Percentiles rank a stretch among this genome's conserved stretches.
These are phyloP conservation scores for Caenorhabditis angaria DNA, from an alignment of 2,888 invertebrate species.

Conservation along the genomic window DNA sequence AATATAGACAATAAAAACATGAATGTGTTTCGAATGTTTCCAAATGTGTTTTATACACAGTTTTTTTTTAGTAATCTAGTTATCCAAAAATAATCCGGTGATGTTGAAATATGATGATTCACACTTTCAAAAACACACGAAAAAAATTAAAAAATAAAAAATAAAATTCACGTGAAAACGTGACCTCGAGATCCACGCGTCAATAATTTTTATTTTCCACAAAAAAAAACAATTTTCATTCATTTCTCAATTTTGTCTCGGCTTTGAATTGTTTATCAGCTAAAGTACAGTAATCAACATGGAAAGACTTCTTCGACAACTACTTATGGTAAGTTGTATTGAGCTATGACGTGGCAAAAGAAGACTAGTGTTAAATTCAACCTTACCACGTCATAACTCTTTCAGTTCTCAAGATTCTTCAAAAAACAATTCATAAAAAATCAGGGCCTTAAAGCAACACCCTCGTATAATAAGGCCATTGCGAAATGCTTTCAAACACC, in stretches of 20 bases:
- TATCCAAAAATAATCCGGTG: not conserved
- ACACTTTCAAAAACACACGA: no score
- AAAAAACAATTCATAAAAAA: no score
- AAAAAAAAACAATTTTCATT: not conserved
- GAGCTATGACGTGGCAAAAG: no score
- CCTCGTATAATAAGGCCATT: no score
- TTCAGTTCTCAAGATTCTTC: no score
- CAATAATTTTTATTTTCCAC: not conserved
- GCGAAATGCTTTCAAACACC: no score
- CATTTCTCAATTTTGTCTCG: not conserved
- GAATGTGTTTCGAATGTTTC: not conserved
- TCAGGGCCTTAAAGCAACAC: no score
- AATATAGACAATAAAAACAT: not conserved
- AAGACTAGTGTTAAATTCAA: no score
- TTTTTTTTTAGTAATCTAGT: not conserved
- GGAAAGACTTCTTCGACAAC: slow-evolving; percentile 38
- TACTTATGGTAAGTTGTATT: slow-evolving; percentile 23
- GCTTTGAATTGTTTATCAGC: not conserved
- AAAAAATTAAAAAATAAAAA: not conserved
- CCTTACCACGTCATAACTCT: no score
- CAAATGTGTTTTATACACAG: not conserved
- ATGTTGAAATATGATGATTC: not conserved
- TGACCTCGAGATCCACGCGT: not conserved
- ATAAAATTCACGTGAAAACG: not conserved
- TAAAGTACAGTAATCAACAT: slow-evolving; percentile 12